Base-by-base conservation (phyloP, 2,113 vertebrate species). In the Sigmodon hispidus region DNA sequence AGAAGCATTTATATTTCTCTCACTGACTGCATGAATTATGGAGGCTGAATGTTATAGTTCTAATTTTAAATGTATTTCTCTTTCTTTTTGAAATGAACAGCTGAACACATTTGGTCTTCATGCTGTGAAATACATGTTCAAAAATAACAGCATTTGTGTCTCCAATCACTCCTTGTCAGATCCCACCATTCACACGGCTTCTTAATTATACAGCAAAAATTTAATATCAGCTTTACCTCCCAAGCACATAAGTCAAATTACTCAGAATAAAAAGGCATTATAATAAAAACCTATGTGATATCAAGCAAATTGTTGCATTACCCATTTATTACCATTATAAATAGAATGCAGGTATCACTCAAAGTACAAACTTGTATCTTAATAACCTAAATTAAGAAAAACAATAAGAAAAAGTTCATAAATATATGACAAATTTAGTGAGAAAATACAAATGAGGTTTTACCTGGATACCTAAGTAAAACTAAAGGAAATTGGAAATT, bases 31-130 rank as follows among this genome's bases (percentile, higher is more conserved):
- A 55, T 91, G 69, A 80, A 89, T 92, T 96, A 69, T 3, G 24
- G 13, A 80, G 7, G 83, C 89, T 95, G 52, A 95, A 79, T 84
- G 84, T 29, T 87, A 75, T 19, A 67, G 70, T 89, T 85, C 83
- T 94, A 94, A 96, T 92, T 97, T 96, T 90, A 96, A 97, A 92
- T 76, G 17, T 59, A 85, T 84, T 91, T 95, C 89, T 77, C 79
- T 89, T 70, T 90, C 69, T 50, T 70, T 87, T 72, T 87, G 92
- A 96, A 96, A 59, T 95, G 91, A 96, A 93, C 80, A 93, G 83
- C 79, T 93, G 87, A 93, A 88, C 16, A 94, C 40, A 96, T 91
- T 96, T 94, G 90, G 69, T 96, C 59, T 91, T 91, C 63, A 34
- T 59, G 24, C 79, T 81, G 70, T 55, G 79, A 95, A 93, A 89